Evolutionary conservation across 1,140 invertebrate genomes (phyloP), one percentile per base, ranked within the genome.

Genomic region (Fopius arisanus): DNA sequence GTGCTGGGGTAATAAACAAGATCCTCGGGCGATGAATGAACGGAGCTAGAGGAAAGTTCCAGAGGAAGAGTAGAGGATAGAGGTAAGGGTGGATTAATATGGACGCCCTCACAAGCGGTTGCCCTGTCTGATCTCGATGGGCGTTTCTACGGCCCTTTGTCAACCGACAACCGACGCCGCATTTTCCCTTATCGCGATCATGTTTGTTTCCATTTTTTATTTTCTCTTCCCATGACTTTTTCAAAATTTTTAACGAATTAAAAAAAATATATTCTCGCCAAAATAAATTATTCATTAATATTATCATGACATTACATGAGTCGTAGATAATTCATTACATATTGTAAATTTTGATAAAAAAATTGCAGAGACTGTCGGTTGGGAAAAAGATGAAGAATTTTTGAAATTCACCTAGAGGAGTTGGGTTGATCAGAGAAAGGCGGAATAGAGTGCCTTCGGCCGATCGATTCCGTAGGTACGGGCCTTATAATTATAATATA

Each of bases 111-210:
- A 79, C 81, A 77, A 83, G 83, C 80, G 78, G 76, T 81, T 82
- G 79, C 79, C 76, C 78, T 23, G 81, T 80, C 79, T 79, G 78
- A 84, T 82, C 81, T 79, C 74, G 77, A 66, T 73, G 78, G 84
- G 84, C 83, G 83, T 84, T 79, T 72, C 82, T 72, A 71, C 78
- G 79, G 78, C 82, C 80, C 83, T 84, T 84, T 86, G 84, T 86
- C 83, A 86, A 83, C 83, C 79, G 80, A 81, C 79, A 81, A 85
- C 83, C 73, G 73, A 77, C 78, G 81, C 77, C 82, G 80, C 80
- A 79, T 48, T 48, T 51, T 31, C 2, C 84, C 82, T 85, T 84
- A 85, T 85, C 83, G 81, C 78, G 78, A 84, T 82, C 79, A 73
- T 40, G 12, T 48, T 59, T 59, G 54, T 59, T 23, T 59, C 3